Evolutionary conservation across 2,797 vertebrate genomes (phyloP), one percentile per base, ranked within the genome.

Genomic region (Mareca penelope): DNA sequence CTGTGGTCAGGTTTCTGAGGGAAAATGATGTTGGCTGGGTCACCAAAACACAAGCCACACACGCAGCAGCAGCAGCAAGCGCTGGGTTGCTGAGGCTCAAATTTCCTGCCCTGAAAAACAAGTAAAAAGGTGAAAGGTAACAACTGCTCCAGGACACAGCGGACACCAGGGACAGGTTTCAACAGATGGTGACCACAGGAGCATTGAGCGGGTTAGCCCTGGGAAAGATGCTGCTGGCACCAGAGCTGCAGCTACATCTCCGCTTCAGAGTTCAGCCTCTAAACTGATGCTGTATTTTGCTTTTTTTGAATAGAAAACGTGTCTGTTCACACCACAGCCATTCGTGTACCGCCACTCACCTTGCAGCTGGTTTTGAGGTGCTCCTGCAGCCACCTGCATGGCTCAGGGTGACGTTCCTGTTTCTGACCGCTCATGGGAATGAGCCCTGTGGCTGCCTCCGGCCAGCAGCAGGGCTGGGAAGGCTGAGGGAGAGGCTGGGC

Each of bases 401-500:
- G 2, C 11, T 24, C 33, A 10, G 61, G 39, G 55, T 2, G 1
- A 15, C 4, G 14, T 18, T 46, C 26, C 1, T 50, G 22, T 37
- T 70, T 42, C 65, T 29, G 22, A 52, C 37, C 12, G 2, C 52
- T 17, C 37, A 5, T 17, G 53, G 67, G 23, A 83, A 72, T 46
- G 64, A 1, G 15, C 39, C 46, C 4, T 33, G 46, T 14, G 56
- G 55, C 70, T 39, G 40, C 55, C 52, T 61, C 53, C 29, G 6
- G n/a, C 23, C 24, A 39, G 61, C 70, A 24, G 9, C 55, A 60
- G 2, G 46, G 46, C 29, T 75, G 70, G 53, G 13, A 17, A 68
- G 44, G 28, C 12, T 12, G 50, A 15, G 50, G 24, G 50, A 52
- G 24, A 9, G 24, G 28, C 44, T 4, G 44, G 60, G 18, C 76